A percentile compares a stretch with the other conserved stretches of the same genome.
These are phyloP conservation scores for Gymnarchus niloticus DNA, from an alignment of 2,113 vertebrate species.

Conservation along the genomic window DNA sequence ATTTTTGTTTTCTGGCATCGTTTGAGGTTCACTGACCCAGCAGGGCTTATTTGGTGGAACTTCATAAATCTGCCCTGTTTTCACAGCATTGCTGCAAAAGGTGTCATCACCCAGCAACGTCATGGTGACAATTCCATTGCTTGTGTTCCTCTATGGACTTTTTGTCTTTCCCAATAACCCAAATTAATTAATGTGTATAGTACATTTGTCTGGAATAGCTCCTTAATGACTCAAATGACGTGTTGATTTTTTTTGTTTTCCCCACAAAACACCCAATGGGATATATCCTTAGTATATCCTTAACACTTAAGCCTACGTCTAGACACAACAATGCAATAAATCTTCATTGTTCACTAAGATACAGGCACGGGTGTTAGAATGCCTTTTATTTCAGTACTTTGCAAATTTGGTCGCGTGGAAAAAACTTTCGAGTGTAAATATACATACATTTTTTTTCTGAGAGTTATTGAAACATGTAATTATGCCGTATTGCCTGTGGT, in stretches of 20 bases:
- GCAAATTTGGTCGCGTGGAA: not conserved
- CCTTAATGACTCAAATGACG: not conserved
- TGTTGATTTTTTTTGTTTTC: not conserved
- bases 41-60: not conserved
- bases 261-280: not conserved
- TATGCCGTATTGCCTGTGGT: not conserved
- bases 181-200: not conserved
- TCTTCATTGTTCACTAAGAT: not conserved
- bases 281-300: too few relatives aligned
- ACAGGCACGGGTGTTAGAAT: not conserved
- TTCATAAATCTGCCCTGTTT: constrained; percentile 3
- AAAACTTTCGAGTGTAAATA: not conserved
- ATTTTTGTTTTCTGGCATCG: not conserved
- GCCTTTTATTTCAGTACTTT: not conserved
- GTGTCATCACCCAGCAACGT: not conserved
- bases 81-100: not conserved
- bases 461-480: not conserved
- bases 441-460: not conserved
- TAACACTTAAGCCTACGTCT: not conserved
- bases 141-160: not conserved
- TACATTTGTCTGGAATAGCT: not conserved
- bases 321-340: not conserved
- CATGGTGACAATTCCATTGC: not conserved
- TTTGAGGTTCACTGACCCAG: not conserved
- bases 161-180: not conserved